Evolutionary conservation across 2,888 invertebrate genomes (phyloP), one percentile per base, ranked within the genome.

Genomic region (Ferdinandea cuprea): DNA sequence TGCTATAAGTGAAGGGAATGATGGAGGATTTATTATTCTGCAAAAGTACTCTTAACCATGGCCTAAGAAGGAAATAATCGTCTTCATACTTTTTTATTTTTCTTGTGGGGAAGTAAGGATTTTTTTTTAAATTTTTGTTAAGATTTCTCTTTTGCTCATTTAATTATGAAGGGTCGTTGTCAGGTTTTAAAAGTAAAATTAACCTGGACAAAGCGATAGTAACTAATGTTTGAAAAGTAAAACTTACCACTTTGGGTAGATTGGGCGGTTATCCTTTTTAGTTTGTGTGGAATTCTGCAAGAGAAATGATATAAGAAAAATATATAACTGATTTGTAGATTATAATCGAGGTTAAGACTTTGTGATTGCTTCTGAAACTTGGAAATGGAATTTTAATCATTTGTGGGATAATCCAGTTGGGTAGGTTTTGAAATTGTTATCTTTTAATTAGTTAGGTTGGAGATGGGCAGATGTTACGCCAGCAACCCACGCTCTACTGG

Each of bases 21-120:
- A 69, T 61, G 56, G 37, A 69, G 28, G 46, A 65, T 48, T 73
- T 46, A 21, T 46, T 37, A 56, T 46, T 56, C 59, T 71, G 59
- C 13, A 21, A 50, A 40, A 37, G 40, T 50, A 17, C 48, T 61
- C 50, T 42, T 58, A 58, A 40, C 42, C 48, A 9, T 50, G 46
- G 48, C 48, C 58, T 15, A 42, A 42, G 61, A 54, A 35, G 44
- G 13, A 44, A 44, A 46, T 73, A 73, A 63, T 54, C 46, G 28
- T 37, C 72, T 54, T 72, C 32, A 68, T 35, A 32, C 11, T 28
- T 50, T 17, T 28, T 17, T 30, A 0, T n/a, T 54, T 35, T 19
- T 32, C 7, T 37, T 35, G 7, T 35, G 8, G 2, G 7, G 6
- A 15, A 7, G 5, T n/a, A 54, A 35, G 21, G 1, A 21, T 7